Conservation (phyloP, 2,113 vertebrate species). For the Oncorhynchus tshawytscha region DNA sequence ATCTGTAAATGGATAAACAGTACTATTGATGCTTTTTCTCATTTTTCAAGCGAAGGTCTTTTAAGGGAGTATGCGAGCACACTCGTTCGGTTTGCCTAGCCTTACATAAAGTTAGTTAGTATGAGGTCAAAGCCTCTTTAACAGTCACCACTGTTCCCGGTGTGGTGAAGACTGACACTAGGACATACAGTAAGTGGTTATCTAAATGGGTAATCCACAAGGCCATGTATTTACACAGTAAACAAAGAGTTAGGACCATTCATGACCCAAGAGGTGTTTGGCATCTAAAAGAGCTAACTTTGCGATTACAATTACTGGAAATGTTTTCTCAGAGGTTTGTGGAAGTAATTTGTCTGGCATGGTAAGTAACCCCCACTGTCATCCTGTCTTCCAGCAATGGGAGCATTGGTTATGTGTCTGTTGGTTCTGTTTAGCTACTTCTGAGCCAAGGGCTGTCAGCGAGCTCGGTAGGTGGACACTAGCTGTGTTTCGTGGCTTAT, state of each 20-base stretch:
- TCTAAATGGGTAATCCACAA: constrained; percentile 23
- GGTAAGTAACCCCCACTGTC: constrained; percentile 49
- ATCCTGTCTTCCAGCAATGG: constrained; percentile 50
- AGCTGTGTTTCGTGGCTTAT: constrained; percentile 47
- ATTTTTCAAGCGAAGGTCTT: too few species aligned
- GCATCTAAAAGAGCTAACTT: constrained; percentile 30
- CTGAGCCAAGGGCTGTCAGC: constrained; percentile 23
- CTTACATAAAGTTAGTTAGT: constrained; percentile 16
- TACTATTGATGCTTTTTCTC: too few species aligned
- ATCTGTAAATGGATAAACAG: too few species aligned
- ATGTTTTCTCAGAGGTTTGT: constrained; percentile 57
- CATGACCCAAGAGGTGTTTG: constrained; percentile 35
- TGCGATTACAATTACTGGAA: constrained; percentile 41
- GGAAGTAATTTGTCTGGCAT: constrained; percentile 56
- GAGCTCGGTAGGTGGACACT: constrained; percentile 27
- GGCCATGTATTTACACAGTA: constrained; percentile 41
- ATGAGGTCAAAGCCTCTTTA: constrained; percentile 42
- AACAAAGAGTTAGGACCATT: constrained; percentile 17
- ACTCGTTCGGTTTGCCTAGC: too few species aligned
- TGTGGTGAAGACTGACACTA: constrained; percentile 14
- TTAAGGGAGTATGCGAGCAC: too few species aligned
- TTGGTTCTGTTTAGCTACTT: constrained; percentile 38
- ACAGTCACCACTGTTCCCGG: constrained; percentile 26
- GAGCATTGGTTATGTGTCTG: constrained; percentile 40
- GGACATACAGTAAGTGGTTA: constrained; percentile 15